Conservation (phyloP, 2,113 vertebrate genomes). For the Hiodon alosoides region DNA sequence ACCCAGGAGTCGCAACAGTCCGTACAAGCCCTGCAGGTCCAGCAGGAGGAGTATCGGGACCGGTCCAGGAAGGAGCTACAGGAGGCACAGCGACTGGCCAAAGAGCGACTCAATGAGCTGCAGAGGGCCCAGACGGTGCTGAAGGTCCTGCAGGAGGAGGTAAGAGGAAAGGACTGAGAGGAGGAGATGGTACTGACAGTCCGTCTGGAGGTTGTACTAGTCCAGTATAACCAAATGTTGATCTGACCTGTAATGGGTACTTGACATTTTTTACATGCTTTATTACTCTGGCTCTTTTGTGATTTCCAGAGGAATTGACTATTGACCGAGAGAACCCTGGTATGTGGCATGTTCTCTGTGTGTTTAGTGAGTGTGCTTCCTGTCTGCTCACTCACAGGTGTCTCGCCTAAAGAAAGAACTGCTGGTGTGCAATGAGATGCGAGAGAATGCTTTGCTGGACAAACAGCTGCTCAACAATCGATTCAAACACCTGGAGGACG, state of each 20-base stretch:
- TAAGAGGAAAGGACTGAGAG: constrained; percentile 37
- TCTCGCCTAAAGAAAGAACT: constrained; percentile 77
- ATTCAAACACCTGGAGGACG: constrained; percentile 75
- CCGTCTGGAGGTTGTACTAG: no score
- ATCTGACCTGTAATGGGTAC: no score
- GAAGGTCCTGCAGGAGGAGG: constrained; percentile 81
- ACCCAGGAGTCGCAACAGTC: constrained; percentile 74
- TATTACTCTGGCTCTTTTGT: no score
- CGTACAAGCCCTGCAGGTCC: constrained; percentile 62
- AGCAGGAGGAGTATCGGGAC: constrained; percentile 85
- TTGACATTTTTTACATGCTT: neutral
- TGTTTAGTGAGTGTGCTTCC: neutral
- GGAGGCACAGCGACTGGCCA: constrained; percentile 76
- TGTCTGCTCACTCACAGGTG: constrained; percentile 52
- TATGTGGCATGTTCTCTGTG: neutral
- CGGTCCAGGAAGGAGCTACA: constrained; percentile 76
- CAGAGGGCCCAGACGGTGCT: constrained; percentile 72
- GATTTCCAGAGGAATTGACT: no score
- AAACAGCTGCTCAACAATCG: constrained; percentile 78
- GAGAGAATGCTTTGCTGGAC: constrained; percentile 72
- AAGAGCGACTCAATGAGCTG: constrained; percentile 74
- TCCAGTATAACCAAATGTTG: no score
- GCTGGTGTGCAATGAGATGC: constrained; percentile 71
- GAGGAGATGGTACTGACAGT: neutral
- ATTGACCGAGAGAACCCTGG: no score